Base-by-base conservation (phyloP, 2,888 invertebrate species). In the Tetragnatha montana region DNA sequence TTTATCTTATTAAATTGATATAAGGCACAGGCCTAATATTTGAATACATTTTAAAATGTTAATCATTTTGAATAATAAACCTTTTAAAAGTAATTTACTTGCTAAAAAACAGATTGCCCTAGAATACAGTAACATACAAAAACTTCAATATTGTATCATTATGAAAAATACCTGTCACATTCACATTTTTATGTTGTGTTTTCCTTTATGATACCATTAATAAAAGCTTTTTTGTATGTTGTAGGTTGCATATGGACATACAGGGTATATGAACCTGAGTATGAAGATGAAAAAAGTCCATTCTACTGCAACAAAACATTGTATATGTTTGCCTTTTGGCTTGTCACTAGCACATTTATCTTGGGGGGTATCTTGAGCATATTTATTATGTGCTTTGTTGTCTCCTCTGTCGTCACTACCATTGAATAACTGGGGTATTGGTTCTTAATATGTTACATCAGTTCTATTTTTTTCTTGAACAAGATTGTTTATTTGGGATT, bases 181-280 rank as follows among this genome's bases (percentile, higher is more conserved):
- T n/a, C n/a, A 35, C 35, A 35, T 35, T 35, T 2, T 35, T 73
- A n/a, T 19, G 70, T 70, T 73, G n/a, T n/a, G 73, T 12, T n/a
- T 19, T 8, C 19, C 35, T 19, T 19, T 73, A 7, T 22, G 6
- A 14, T 22, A 73, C 6, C 14, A 73, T n/a, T 73, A 14, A 76
- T 47, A 19, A 47, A 17, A 22, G 14, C 21, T 35, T 75, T 71
- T n/a, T 22, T n/a, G 49, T 19, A 14, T 69, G 69, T 50, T 69
- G 17, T 14, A 95, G 95, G 96, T 90, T 96, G 96, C 82, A 95
- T 96, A 88, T 96, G 96, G 95, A 95, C 96, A 2, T 96, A 96
- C 93, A 95, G 95, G 92, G 95, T 95, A 91, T 95, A 95, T 92
- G 94, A 95, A 92, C 95, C 95, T 81, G 95, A 95, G 92, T 95